Conservation (phyloP, 2,113 vertebrate genomes). For the Oreochromis aureus region DNA sequence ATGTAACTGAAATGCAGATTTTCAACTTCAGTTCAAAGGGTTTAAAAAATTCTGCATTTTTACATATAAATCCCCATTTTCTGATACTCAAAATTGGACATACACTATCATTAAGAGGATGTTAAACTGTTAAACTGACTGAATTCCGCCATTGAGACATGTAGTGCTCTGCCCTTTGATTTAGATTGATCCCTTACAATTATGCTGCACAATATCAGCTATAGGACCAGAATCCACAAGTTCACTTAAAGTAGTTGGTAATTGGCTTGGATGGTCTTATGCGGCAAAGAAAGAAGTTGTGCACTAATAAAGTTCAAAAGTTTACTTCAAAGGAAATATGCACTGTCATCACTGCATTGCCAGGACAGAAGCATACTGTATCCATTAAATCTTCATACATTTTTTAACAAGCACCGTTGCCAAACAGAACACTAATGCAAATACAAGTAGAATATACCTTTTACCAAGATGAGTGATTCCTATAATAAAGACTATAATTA, state of each 20-base stretch:
- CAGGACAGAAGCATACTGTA: background rate
- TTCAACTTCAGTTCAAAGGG: background rate
- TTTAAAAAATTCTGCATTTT: background rate
- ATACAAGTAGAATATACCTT: constrained; percentile 26
- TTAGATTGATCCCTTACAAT: background rate
- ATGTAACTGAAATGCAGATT: background rate
- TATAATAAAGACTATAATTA: constrained; percentile 30
- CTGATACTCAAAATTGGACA: background rate
- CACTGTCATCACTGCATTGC: constrained; percentile 17
- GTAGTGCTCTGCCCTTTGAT: background rate
- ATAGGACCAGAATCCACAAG: background rate
- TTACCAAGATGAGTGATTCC: constrained; percentile 15
- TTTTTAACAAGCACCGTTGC: constrained; percentile 37
- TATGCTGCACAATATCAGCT: background rate
- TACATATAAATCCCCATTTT: background rate
- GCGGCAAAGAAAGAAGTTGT: constrained; percentile 2
- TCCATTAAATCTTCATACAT: constrained; percentile 37
- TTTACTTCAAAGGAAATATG: constrained; percentile 30
- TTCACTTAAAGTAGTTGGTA: constrained; percentile 23
- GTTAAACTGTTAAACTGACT: background rate
- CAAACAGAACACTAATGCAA: constrained; percentile 15
- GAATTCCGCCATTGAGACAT: background rate
- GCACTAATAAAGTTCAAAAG: constrained; percentile 20
- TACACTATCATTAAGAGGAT: background rate
- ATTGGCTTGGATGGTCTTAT: constrained; percentile 43